Conservation (phyloP, 2,888 invertebrate genomes). For the Drymonia ruficornis region DNA sequence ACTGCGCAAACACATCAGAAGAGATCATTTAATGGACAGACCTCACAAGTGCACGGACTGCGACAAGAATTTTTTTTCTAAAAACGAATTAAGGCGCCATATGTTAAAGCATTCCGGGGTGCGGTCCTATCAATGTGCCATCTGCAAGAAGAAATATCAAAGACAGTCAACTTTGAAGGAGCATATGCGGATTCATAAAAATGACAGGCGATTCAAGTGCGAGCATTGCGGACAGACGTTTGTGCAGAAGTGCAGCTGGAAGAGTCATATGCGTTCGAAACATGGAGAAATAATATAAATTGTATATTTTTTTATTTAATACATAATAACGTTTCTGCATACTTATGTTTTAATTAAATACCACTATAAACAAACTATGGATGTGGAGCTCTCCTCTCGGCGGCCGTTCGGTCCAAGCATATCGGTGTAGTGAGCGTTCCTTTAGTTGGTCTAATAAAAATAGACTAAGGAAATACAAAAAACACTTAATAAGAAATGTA, state of each 20-base stretch:
- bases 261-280: slow-evolving; percentile 37
- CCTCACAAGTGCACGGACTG: slow-evolving; percentile 23
- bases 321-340: too few species aligned
- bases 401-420: too few species aligned
- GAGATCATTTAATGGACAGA: slow-evolving; percentile 44
- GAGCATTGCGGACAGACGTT: slow-evolving; percentile 43
- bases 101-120: slow-evolving; percentile 62
- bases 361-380: too few species aligned
- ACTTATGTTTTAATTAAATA: too few species aligned
- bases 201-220: slow-evolving; percentile 40
- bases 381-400: too few species aligned
- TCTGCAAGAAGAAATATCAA: slow-evolving; percentile 55
- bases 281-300: slow-evolving; percentile 1
- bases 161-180: slow-evolving; percentile 41
- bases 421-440: too few species aligned
- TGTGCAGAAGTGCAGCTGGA: slow-evolving; percentile 49
- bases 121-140: slow-evolving; percentile 55
- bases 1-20: slow-evolving; percentile 68
- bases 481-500: too few species aligned
- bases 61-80: slow-evolving; percentile 19
- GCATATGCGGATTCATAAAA: slow-evolving; percentile 48
- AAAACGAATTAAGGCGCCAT: slow-evolving; percentile 59
- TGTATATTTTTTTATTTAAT: too few species aligned
- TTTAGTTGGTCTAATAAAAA: too few species aligned
- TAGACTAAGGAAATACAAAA: too few species aligned